Percentiles rank a stretch among this genome's conserved stretches.
phyloP scores from a whole-genome alignment of 2,113 vertebrate species.

The Equus przewalskii region DNA sequence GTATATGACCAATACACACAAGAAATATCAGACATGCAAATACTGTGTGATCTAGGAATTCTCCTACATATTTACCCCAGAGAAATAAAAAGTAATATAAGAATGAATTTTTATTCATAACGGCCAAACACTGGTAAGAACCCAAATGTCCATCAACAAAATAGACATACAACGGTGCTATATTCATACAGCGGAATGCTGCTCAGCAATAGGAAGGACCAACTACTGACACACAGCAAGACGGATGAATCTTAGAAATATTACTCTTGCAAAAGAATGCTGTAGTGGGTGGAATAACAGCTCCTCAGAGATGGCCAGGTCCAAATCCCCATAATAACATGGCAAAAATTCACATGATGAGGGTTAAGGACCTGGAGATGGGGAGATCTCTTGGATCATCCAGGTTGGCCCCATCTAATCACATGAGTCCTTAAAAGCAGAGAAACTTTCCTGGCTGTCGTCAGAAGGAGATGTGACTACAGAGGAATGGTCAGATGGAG shows the following conservation, averaged over 20 bases:
- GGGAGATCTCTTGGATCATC: background rate
- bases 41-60: background rate
- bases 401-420: no score
- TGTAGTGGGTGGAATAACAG: fast-evolving
- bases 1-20: background rate
- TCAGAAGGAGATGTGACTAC: background rate
- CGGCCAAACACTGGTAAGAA: background rate
- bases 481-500: background rate
- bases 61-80: background rate
- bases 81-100: background rate
- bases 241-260: background rate
- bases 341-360: background rate
- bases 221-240: background rate
- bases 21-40: background rate
- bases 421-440: background rate
- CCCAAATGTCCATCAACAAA: background rate
- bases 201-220: background rate
- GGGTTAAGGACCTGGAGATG: background rate
- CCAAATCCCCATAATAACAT: background rate
- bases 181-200: background rate
- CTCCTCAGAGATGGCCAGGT: background rate
- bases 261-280: background rate
- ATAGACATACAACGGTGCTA: background rate
- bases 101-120: background rate
- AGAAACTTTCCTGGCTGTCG: background rate